Base-by-base conservation (phyloP, 2,888 invertebrate species). In the Ochropacha duplaris region DNA sequence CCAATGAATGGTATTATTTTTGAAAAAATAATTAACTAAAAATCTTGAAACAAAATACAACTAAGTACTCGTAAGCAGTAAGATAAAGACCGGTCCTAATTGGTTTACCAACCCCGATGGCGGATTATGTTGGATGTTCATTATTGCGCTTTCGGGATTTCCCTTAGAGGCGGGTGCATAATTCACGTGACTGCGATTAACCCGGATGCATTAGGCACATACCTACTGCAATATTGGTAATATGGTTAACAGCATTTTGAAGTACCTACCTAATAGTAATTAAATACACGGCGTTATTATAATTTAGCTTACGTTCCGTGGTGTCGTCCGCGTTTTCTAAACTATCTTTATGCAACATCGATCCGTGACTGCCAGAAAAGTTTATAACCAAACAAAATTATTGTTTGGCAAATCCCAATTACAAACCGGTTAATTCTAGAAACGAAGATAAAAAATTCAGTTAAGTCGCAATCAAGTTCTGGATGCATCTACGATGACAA, bases 81-180 rank as follows among this genome's bases (percentile, higher is more conserved):
- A 72, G 63, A 68, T 65, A 66, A 69, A 71, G 77, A 79, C 77
- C 71, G 69, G 62, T 72, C 66, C 78, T 87, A 88, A 89, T 88
- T 87, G 86, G 86, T 84, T 84, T 84, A 84, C 83, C 80, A 74
- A 74, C 69, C 69, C 74, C 72, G 62, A 68, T 74, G 77, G 73
- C 64, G 83, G 85, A 84, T 89, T 88, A 86, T 62, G 72, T 64
- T 67, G 75, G 78, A 79, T 84, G 79, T 84, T 84, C 84, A 84
- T 88, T 86, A 84, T 83, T 84, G 83, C 80, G 83, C 84, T 85
- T 85, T 82, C 72, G 81, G 85, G 81, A 83, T 81, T 73, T 71
- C 82, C 78, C 79, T 81, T 74, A 66, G 69, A 78, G 76, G 79
- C 79, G 70, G 31, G 31, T 78, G 79, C 84, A 84, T 84, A 78